phyloP scores from a whole-genome alignment of 2,888 invertebrate genomes.

The Nymphalis urticae region DNA sequence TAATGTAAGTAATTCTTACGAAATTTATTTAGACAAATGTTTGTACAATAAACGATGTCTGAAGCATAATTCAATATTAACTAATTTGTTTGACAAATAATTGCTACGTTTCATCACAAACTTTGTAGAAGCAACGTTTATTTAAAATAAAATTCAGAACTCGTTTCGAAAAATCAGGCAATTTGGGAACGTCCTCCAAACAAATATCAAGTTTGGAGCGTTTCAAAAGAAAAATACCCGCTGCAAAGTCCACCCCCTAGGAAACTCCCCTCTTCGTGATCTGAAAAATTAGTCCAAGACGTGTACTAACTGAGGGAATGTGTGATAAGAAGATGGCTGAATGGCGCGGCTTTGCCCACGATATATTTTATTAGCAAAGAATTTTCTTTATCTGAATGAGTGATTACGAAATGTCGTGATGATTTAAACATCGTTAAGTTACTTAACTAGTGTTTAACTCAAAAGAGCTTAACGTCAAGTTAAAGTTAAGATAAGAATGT shows the following conservation, averaged over 20 bases:
- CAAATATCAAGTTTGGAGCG: constrained; percentile 35
- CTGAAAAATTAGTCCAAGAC: constrained; percentile 51
- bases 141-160: constrained; percentile 26
- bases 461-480: too few species aligned
- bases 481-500: too few species aligned
- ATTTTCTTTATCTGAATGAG: too few species aligned
- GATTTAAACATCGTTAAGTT: too few species aligned
- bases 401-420: too few species aligned
- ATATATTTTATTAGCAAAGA: not conserved
- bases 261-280: constrained; percentile 42
- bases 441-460: too few species aligned
- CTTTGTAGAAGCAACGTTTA: constrained; percentile 7
- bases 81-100: too few species aligned
- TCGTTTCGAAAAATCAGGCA: constrained; percentile 36
- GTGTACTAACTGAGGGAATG: constrained; percentile 15
- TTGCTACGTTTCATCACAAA: too few species aligned
- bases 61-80: too few species aligned
- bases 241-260: constrained; percentile 32
- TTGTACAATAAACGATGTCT: too few species aligned
- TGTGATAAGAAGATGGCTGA: constrained; percentile 7
- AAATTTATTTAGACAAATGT: too few species aligned
- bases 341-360: not conserved
- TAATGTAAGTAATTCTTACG: too few species aligned
- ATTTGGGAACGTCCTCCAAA: constrained; percentile 30
- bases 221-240: constrained; percentile 36